Conservation (phyloP, 2,888 invertebrate genomes). For the Ceriagrion tenellum region DNA sequence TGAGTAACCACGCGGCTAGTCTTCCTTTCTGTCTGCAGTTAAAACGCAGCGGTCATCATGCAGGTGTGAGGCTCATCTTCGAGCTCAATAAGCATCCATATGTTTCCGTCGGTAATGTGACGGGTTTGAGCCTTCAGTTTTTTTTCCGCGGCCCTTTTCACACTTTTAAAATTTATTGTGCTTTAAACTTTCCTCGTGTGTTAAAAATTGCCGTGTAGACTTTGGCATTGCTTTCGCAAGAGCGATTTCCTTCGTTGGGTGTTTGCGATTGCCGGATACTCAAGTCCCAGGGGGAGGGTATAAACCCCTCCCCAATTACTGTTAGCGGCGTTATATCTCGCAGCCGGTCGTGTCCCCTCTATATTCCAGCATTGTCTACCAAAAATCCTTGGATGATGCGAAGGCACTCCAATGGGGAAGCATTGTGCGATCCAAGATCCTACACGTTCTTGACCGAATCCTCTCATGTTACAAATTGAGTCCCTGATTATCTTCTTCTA, state of each 20-base stretch:
- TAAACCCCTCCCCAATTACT: neutral
- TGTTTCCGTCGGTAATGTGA: neutral
- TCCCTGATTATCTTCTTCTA: too few relatives aligned
- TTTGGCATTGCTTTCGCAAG: neutral
- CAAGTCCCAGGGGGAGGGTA: neutral
- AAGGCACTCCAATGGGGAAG: too few relatives aligned
- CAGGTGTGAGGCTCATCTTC: neutral
- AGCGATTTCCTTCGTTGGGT: neutral
- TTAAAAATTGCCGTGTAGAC: neutral
- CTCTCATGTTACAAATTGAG: too few relatives aligned
- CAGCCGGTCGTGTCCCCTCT: too few relatives aligned
- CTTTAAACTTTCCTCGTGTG: neutral
- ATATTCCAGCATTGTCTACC: too few relatives aligned
- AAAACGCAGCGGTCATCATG: neutral
- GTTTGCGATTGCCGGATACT: neutral
- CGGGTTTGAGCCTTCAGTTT: too few relatives aligned
- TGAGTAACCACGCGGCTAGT: neutral
- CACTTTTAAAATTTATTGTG: neutral
- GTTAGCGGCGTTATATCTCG: too few relatives aligned
- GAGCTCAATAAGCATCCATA: neutral
- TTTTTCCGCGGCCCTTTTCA: neutral
- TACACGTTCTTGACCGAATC: too few relatives aligned
- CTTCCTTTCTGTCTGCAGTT: neutral
- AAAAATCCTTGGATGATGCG: too few relatives aligned
- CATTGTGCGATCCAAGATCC: too few relatives aligned